These are phyloP conservation scores for Papilio polyxenes DNA, from an alignment of 1,140 invertebrate species.

Conservation along the genomic window DNA sequence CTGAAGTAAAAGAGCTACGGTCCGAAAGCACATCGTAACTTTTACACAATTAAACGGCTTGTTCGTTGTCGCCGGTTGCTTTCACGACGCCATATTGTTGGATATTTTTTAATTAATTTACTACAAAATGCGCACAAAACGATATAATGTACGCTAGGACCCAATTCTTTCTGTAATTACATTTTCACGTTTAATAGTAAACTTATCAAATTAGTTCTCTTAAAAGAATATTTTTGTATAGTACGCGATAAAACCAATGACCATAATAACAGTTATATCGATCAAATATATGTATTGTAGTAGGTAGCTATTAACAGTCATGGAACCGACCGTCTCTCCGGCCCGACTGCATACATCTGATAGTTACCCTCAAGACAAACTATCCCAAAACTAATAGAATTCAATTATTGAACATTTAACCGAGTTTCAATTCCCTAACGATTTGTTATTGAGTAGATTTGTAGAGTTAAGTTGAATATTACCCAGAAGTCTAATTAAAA, in stretches of 20 bases:
- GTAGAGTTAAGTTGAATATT: not conserved
- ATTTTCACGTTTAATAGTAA: too few species aligned
- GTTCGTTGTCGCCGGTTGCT: not conserved
- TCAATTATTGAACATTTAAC: conserved; percentile 25
- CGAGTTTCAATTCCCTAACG: conserved; percentile 12
- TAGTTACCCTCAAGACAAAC: conserved; percentile 17
- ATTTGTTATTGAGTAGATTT: not conserved
- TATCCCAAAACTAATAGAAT: conserved; percentile 23
- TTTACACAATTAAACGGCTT: conserved; percentile 16
- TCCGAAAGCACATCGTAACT: conserved; percentile 14
- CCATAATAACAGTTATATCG: too few species aligned
- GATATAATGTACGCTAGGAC: too few species aligned
- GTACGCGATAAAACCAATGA: too few species aligned
- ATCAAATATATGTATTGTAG: not conserved
- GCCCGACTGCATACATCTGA: not conserved
- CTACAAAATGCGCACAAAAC: not conserved
- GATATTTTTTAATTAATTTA: not conserved
- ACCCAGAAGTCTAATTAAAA: not conserved
- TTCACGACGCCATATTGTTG: not conserved
- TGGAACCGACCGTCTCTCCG: not conserved
- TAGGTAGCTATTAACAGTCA: not conserved
- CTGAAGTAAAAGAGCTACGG: conserved; percentile 19
- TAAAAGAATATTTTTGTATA: too few species aligned
- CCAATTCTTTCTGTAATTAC: too few species aligned
- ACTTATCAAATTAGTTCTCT: too few species aligned